Evolutionary conservation across 2,888 invertebrate species (phyloP).

Genomic region (Thelaira solivaga): DNA sequence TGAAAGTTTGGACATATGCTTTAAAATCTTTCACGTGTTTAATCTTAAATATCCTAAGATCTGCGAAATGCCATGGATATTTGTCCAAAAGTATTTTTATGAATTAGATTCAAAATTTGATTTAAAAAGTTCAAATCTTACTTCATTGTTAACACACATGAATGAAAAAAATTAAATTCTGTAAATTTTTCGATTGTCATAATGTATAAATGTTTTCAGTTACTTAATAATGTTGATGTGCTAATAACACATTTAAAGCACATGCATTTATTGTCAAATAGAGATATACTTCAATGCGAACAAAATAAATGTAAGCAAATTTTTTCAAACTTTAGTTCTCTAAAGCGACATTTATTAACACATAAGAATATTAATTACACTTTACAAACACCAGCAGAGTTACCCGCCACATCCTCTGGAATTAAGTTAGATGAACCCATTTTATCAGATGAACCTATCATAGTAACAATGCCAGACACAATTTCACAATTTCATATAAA

Average conservation of each 20-base stretch:
- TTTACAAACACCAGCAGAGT: slow-evolving; percentile 48
- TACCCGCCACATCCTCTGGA: slow-evolving; percentile 51
- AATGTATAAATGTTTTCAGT: slow-evolving; percentile 20
- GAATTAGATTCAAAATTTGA: slow-evolving; percentile 26
- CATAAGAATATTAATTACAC: slow-evolving; percentile 32
- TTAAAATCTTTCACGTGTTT: slow-evolving; percentile 2
- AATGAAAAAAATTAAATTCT: slow-evolving; percentile 10
- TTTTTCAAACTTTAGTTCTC: slow-evolving; percentile 49
- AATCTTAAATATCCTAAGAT: slow-evolving; percentile 37
- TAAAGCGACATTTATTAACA: slow-evolving; percentile 43
- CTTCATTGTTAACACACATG: slow-evolving; percentile 28
- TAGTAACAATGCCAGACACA: slow-evolving; percentile 49
- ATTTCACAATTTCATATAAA: slow-evolving; percentile 35
- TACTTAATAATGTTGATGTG: slow-evolving; percentile 6
- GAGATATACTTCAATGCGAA: slow-evolving; percentile 45
- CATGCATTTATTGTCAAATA: slow-evolving; percentile 55
- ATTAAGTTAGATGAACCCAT: slow-evolving; percentile 49
- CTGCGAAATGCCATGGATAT: slow-evolving; percentile 32
- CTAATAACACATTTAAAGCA: slow-evolving; percentile 46
- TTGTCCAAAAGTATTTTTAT: slow-evolving; percentile 19
- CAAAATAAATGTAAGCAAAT: slow-evolving; percentile 31
- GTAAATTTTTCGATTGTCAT: slow-evolving; percentile 26
- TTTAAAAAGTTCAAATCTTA: slow-evolving; percentile 19
- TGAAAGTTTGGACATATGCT: slow-evolving; percentile 17
- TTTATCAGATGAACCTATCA: slow-evolving; percentile 52